phyloP scores from a whole-genome alignment of 2,888 invertebrate species.

The Morpho achilles region DNA sequence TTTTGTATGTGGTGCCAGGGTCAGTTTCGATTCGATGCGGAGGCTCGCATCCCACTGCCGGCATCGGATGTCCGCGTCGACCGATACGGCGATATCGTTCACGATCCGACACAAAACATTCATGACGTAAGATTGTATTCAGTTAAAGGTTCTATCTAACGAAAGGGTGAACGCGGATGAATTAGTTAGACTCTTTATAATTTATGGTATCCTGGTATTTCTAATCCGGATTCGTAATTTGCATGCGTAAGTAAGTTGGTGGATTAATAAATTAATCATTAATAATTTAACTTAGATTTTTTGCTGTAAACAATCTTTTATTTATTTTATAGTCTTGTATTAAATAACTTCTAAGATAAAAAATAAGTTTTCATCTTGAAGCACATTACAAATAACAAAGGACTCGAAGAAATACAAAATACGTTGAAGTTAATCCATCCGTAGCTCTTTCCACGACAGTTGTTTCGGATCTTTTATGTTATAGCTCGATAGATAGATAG shows the following conservation, averaged over 20 bases:
- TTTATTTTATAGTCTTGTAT: no score
- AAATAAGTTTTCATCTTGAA: slow-evolving; percentile 23
- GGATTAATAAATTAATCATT: not conserved
- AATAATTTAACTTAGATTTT: slow-evolving; percentile 6
- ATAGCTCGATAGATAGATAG: slow-evolving; percentile 5
- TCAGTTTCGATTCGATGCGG: slow-evolving; percentile 94
- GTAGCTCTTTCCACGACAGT: slow-evolving; percentile 28
- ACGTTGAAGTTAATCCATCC: slow-evolving; percentile 40
- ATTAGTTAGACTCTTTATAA: slow-evolving; percentile 33
- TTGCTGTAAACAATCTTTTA: slow-evolving; percentile 1
- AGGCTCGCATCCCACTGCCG: slow-evolving; percentile 86
- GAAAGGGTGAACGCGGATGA: slow-evolving; percentile 16
- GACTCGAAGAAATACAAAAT: slow-evolving; percentile 38
- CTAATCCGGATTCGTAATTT: slow-evolving; percentile 13
- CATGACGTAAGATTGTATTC: slow-evolving; percentile 77
- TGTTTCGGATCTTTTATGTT: slow-evolving; percentile 36
- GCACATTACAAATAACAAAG: slow-evolving; percentile 35
- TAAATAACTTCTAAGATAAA: slow-evolving; percentile 27
- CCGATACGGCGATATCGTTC: slow-evolving; percentile 68
- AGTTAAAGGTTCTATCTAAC: slow-evolving; percentile 13
- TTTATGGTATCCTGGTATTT: slow-evolving; percentile 36
- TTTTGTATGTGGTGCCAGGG: slow-evolving; percentile 80
- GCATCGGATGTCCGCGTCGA: slow-evolving; percentile 86
- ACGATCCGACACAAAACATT: slow-evolving; percentile 71
- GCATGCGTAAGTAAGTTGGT: slow-evolving; percentile 16